Conservation (phyloP, 2,888 invertebrate genomes). For the Hyles lineata region DNA sequence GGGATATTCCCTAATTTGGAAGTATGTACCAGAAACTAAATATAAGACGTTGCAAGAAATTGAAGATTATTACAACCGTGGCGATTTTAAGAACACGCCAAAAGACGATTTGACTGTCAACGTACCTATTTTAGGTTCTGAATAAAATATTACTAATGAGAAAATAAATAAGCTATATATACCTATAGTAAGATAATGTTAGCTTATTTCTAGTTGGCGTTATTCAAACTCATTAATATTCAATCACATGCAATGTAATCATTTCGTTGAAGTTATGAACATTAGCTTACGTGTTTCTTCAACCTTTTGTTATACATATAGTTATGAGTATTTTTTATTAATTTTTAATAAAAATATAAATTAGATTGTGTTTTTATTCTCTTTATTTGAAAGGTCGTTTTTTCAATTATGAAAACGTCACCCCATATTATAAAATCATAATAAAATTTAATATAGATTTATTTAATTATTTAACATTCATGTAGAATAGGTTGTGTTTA, state of each 20-base stretch:
- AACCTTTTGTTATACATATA: background rate
- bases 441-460: too few relatives aligned
- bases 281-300: background rate
- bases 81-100: background rate
- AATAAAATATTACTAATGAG: background rate
- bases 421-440: too few relatives aligned
- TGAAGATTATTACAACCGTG: slow-evolving; percentile 38
- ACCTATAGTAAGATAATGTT: background rate
- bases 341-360: background rate
- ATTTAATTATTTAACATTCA: too few relatives aligned
- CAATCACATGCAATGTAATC: slow-evolving; percentile 4
- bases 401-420: too few relatives aligned
- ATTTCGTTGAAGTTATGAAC: background rate
- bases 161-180: background rate
- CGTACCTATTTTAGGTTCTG: background rate
- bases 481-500: background rate
- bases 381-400: too few relatives aligned
- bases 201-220: background rate
- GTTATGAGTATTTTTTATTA: background rate
- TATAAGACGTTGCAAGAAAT: slow-evolving; percentile 38
- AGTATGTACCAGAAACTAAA: slow-evolving; percentile 41
- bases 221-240: background rate
- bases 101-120: background rate
- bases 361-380: background rate
- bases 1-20: slow-evolving; percentile 37